These are phyloP conservation scores for Dolichopus griseipennis DNA, from an alignment of 2,888 invertebrate genomes.

Conservation along the genomic window DNA sequence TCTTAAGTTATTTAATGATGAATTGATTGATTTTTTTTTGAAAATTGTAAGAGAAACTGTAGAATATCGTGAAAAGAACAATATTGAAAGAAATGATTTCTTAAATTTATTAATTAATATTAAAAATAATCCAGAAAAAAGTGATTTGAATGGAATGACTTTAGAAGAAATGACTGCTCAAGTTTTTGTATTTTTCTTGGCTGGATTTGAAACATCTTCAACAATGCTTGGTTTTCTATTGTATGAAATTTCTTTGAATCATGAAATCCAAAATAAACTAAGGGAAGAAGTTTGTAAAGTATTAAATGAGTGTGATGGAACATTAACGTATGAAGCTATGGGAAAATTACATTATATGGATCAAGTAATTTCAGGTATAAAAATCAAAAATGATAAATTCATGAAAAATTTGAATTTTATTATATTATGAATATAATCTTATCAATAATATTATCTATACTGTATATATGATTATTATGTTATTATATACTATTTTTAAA, in stretches of 20 bases:
- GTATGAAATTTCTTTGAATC: constrained; percentile 35
- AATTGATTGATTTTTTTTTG: constrained; percentile 44
- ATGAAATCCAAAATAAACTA: constrained; percentile 29
- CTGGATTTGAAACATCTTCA: constrained; percentile 57
- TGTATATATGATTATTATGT: too few relatives aligned
- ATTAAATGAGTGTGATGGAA: constrained; percentile 28
- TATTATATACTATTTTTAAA: not conserved
- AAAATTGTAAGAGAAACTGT: constrained; percentile 44
- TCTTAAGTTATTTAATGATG: constrained; percentile 27
- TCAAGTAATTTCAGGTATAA: constrained; percentile 33
- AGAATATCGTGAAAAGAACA: constrained; percentile 44
- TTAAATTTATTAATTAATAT: constrained; percentile 49
- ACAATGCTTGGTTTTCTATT: constrained; percentile 49
- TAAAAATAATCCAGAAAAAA: constrained; percentile 38
- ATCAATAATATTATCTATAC: too few relatives aligned
- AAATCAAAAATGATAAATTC: too few relatives aligned
- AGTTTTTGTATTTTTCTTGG: constrained; percentile 35
- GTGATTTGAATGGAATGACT: constrained; percentile 23
- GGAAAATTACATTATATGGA: constrained; percentile 34
- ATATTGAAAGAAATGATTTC: constrained; percentile 48
- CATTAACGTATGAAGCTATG: constrained; percentile 33
- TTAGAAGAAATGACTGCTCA: constrained; percentile 37
- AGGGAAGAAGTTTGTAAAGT: constrained; percentile 29
- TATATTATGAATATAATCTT: too few relatives aligned
- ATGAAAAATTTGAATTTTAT: too few relatives aligned